Evolutionary conservation across 2,888 invertebrate species (phyloP), one percentile per base, ranked within the genome.

Genomic region (Itoplectis maculator): DNA sequence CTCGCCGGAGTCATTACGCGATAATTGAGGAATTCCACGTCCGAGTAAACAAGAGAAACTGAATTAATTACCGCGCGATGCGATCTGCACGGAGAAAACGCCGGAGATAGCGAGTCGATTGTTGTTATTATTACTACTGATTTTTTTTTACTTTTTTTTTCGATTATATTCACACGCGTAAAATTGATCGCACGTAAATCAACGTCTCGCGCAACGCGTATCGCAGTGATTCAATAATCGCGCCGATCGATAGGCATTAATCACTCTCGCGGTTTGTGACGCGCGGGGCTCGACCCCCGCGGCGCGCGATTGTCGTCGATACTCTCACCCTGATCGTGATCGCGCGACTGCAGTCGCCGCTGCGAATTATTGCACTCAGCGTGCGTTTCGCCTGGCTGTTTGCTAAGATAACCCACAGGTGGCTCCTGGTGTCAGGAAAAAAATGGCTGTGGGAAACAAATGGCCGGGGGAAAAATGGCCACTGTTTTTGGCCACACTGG

Each of bases 1-100:
- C 51, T 61, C 45, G 37, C 49, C 42, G 72, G 20, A 77, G 77
- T 77, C 72, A 81, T 81, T 81, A 81, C 72, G 72, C 72, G 72
- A 77, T 73, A 81, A 81, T 81, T 73, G 77, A 66, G 77, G 72
- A 77, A 81, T 81, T 81, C 70, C 59, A 77, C 61, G 77, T 76
- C 66, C 66, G 59, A 77, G 72, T 77, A 61, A 73, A 81, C 72
- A 77, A 81, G 77, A 66, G 81, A 81, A 65, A 37, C 51, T 61
- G 76, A 81, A 72, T 77, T 72, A 66, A 72, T 59, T 56, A 51
- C 18, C 5, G 29, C 5, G 29, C 29, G 54, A 37, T 49, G 18
- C 3, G 20, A 59, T 29, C 2, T 3, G 29, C 29, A 5, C 29
- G 35, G 51, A 6, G 20, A 56, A 47, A 65, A 70, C 40, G 35